Base-by-base conservation (phyloP, 2,888 invertebrate species). In the Mythimna loreyi region DNA sequence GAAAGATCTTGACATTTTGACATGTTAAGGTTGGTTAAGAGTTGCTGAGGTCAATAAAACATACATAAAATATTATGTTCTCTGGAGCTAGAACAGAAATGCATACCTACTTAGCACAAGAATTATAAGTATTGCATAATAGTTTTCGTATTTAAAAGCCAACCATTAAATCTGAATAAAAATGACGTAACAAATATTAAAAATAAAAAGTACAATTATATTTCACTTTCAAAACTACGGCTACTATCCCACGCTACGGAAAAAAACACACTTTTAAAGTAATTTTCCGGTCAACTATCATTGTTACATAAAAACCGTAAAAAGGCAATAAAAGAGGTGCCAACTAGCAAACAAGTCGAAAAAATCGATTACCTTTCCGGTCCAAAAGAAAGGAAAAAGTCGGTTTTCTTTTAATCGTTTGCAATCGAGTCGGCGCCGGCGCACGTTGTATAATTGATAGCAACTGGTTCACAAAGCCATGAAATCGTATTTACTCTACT, bases 401-500 rank as follows among this genome's bases (percentile, higher is more conserved):
- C 61, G 57, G 45, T 75, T 81, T 75, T 69, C 55, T 75, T 69
- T 72, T 76, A 81, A 83, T 78, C 80, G 75, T 78, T 77, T 25
- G 50, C 23, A 47, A 65, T 81, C 61, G 49, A 49, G 55, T 80
- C 73, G 66, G 67, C 75, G 70, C 77, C 65, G 56, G 84, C 70
- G 73, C 65, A 43, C 25, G 78, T 87, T 89, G 82, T 83, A 83
- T 82, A 87, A 88, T 83, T 77, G 74, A 76, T 78, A 75, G 66
- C 65, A 81, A 68, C 72, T 78, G 72, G 72, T 83, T 79, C 82
- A 77, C 79, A 78, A 78, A 81, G 67, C 86, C 85, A 85, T 91
- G 84, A 89, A 89, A 88, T 87, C 68, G 81, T 84, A 85, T 87
- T 88, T 86, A 87, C 84, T 88, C 87, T 84, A 90, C 92, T 92